Evolutionary conservation across 2,797 vertebrate genomes (phyloP).

Genomic region (Chaetodon trifasciatus): DNA sequence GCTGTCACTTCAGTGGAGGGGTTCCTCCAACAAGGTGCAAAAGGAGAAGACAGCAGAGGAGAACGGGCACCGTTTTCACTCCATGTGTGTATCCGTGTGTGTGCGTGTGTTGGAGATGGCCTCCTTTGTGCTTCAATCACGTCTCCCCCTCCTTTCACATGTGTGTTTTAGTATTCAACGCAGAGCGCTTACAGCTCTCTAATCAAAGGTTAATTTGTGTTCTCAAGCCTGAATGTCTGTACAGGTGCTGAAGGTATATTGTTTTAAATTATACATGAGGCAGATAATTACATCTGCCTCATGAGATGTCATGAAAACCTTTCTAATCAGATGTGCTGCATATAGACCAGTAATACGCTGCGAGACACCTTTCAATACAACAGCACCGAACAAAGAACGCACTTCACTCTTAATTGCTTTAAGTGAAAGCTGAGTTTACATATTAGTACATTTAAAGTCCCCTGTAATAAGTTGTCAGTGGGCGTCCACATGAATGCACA

Average conservation of each 20-base stretch:
- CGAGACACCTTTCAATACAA: slow-evolving; percentile 18
- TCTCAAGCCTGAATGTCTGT: slow-evolving; percentile 34
- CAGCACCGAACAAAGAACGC: not conserved
- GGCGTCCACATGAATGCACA: not conserved
- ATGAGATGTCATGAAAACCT: slow-evolving; percentile 52
- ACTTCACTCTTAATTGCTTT: slow-evolving; percentile 17
- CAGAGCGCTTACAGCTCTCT: slow-evolving; percentile 25
- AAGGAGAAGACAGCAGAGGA: slow-evolving; percentile 72
- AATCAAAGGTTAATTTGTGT: slow-evolving; percentile 64
- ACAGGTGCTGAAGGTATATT: slow-evolving; percentile 52
- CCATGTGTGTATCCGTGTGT: slow-evolving; percentile 24
- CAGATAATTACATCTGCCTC: slow-evolving; percentile 46
- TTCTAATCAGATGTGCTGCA: slow-evolving; percentile 30
- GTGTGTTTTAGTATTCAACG: slow-evolving; percentile 55
- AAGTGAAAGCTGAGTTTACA: slow-evolving; percentile 1
- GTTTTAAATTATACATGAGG: slow-evolving; percentile 64
- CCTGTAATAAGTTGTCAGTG: not conserved
- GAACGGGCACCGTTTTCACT: slow-evolving; percentile 45
- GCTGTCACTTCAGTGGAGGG: slow-evolving; percentile 76
- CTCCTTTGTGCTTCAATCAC: slow-evolving; percentile 27
- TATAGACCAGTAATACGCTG: slow-evolving; percentile 31
- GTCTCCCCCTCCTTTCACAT: slow-evolving; percentile 10
- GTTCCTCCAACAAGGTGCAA: slow-evolving; percentile 69
- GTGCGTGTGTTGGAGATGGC: not conserved
- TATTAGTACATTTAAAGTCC: slow-evolving; percentile 10